Evolutionary conservation across 2,797 vertebrate species (phyloP).

Genomic region (Cyprinella venusta): DNA sequence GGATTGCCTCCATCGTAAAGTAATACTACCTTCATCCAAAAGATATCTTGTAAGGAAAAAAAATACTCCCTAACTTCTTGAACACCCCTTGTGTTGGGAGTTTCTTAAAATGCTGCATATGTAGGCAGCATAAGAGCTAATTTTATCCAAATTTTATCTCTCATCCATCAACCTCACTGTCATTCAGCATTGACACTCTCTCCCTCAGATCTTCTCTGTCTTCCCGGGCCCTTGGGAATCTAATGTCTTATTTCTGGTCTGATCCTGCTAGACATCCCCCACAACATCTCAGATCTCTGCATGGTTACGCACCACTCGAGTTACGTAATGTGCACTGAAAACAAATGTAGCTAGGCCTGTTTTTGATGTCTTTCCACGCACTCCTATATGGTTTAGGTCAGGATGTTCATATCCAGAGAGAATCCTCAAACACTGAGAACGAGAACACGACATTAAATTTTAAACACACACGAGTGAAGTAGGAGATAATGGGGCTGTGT

Average conservation of each 20-base stretch:
- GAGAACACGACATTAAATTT: slow-evolving; percentile 40
- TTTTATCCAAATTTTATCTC: not conserved
- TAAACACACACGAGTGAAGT: slow-evolving; percentile 10
- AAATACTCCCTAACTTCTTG: not conserved
- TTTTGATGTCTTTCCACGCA: slow-evolving; percentile 5
- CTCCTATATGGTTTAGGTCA: not conserved
- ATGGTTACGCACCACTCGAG: slow-evolving; percentile 16
- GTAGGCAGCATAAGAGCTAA: not conserved
- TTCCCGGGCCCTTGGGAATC: not conserved
- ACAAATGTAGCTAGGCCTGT: not conserved
- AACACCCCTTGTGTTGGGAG: not conserved
- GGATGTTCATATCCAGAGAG: slow-evolving; percentile 5
- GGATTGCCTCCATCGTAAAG: not conserved
- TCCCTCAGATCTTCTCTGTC: not conserved
- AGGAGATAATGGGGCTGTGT: not conserved
- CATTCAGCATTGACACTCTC: slow-evolving; percentile 18
- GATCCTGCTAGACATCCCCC: slow-evolving; percentile 30
- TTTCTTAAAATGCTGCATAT: not conserved
- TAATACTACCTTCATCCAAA: not conserved
- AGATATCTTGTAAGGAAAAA: not conserved
- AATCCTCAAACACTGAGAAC: slow-evolving; percentile 8
- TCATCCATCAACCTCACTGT: not conserved
- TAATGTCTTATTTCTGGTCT: slow-evolving; percentile 12
- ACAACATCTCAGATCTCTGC: slow-evolving; percentile 30
- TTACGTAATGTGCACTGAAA: slow-evolving; percentile 25